Conservation (phyloP, 2,113 vertebrate species). For the Etheostoma spectabile region DNA sequence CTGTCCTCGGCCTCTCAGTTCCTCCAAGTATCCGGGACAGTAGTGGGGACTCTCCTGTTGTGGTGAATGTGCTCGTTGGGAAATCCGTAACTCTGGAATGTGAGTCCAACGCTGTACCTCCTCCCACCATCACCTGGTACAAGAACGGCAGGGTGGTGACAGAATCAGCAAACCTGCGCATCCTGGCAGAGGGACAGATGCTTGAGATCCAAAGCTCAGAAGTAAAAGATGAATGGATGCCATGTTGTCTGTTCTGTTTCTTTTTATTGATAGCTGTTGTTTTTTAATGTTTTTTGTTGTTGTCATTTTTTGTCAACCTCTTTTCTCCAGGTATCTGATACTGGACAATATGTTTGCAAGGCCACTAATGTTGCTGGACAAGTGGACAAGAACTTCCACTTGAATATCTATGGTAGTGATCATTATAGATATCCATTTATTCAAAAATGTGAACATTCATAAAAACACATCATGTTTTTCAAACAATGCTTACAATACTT, state of each 20-base stretch:
- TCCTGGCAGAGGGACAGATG: constrained; percentile 86
- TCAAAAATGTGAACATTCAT: neutral
- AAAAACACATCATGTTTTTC: neutral
- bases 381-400: constrained; percentile 96
- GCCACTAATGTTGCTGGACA: constrained; percentile 94
- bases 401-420: constrained; percentile 92
- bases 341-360: constrained; percentile 95
- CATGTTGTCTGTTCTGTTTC: neutral
- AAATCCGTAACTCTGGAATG: constrained; percentile 86
- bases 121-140: constrained; percentile 93
- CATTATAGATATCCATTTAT: neutral
- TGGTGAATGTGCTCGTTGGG: constrained; percentile 87
- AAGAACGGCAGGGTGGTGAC: constrained; percentile 88
- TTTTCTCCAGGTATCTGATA: constrained; percentile 92
- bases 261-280: neutral
- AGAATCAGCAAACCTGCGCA: constrained; percentile 81
- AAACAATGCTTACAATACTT: neutral
- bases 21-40: constrained; percentile 93
- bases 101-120: constrained; percentile 92
- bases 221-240: constrained; percentile 77
- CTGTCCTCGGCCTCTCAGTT: constrained; percentile 76
- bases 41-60: constrained; percentile 83
- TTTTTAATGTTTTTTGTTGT: neutral
- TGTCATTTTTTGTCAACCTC: constrained; percentile 2
- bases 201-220: constrained; percentile 88